These are phyloP conservation scores for Podotricha telesiphe DNA, from an alignment of 2,888 invertebrate species.

Conservation along the genomic window DNA sequence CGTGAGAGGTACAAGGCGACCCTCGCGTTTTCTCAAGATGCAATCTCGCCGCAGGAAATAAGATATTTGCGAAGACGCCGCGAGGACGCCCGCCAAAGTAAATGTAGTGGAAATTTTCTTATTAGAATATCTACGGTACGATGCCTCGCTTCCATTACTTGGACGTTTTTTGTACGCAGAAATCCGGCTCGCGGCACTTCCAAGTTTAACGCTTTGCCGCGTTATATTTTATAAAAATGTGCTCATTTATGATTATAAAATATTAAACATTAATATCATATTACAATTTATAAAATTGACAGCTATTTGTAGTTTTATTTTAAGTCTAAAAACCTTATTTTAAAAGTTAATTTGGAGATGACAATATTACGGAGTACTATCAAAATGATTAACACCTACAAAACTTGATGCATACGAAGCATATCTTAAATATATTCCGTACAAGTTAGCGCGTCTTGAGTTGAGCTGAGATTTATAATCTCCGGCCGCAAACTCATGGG, in stretches of 20 bases:
- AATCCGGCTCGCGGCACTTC: conserved; percentile 65
- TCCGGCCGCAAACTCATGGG: conserved; percentile 64
- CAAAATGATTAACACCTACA: background rate
- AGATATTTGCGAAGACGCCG: conserved; percentile 85
- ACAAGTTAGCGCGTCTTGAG: conserved; percentile 50
- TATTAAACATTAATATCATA: conserved; percentile 32
- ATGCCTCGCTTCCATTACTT: conserved; percentile 75
- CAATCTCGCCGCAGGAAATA: conserved; percentile 84
- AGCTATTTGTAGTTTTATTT: background rate
- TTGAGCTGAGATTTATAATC: conserved; percentile 65
- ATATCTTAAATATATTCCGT: conserved; percentile 36
- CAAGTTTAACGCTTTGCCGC: conserved; percentile 68
- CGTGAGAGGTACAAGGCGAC: conserved; percentile 75
- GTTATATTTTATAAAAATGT: conserved; percentile 48
- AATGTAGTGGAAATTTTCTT: conserved; percentile 85
- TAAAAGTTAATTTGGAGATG: background rate
- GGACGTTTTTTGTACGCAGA: conserved; percentile 72
- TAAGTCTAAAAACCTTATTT: background rate
- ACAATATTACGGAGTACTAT: background rate
- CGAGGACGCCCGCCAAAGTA: conserved; percentile 81
- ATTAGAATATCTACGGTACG: conserved; percentile 84
- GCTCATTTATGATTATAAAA: conserved; percentile 37
- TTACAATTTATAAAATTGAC: background rate
- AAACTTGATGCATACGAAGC: conserved; percentile 31
- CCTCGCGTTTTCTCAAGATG: conserved; percentile 84